Evolutionary conservation across 2,797 vertebrate genomes (phyloP).

Genomic region (Bradypodion ventrale): DNA sequence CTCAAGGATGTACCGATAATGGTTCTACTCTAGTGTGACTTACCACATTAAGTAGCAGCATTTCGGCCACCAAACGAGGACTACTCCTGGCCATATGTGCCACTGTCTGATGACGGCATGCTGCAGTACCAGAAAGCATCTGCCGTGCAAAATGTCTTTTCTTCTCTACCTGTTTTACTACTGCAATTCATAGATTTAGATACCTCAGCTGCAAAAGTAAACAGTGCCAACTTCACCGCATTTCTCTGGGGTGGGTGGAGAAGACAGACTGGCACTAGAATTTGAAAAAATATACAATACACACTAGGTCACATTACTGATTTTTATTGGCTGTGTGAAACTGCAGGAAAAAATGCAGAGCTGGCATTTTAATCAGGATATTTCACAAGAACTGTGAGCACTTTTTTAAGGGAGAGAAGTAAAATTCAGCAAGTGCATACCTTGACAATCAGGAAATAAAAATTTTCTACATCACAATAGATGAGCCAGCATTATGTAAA

Average conservation of each 20-base stretch:
- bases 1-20: too few species aligned
- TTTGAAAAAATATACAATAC: background rate
- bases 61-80: background rate
- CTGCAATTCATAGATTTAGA: slow-evolving; percentile 13
- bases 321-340: background rate
- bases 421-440: slow-evolving; percentile 10
- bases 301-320: background rate
- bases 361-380: background rate
- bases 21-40: too few species aligned
- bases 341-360: background rate
- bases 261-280: background rate
- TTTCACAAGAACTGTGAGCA: background rate
- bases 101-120: background rate
- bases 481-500: slow-evolving; percentile 14
- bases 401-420: background rate
- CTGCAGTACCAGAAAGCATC: too few species aligned
- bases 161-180: slow-evolving; percentile 36
- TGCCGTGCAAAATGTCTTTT: too few species aligned
- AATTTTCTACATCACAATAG: background rate
- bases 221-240: slow-evolving; percentile 10
- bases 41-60: too few species aligned
- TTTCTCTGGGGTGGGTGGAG: background rate
- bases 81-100: background rate
- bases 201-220: slow-evolving; percentile 35
- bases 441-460: background rate